Conservation (phyloP, 2,113 vertebrate genomes). For the Mystacornis crossleyi region DNA sequence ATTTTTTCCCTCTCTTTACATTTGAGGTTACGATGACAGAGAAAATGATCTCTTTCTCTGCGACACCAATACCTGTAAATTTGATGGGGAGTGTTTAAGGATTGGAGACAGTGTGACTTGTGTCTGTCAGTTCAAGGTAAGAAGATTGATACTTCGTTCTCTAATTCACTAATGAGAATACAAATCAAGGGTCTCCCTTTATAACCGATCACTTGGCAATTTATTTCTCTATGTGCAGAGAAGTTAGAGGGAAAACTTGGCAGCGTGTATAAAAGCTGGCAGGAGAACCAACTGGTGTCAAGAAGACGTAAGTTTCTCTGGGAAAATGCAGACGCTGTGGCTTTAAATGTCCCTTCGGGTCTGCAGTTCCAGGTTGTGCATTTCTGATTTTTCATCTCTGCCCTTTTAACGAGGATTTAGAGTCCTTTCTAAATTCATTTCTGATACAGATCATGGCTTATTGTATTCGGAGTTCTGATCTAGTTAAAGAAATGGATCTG, state of each 20-base stretch:
- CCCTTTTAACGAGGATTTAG: conserved; percentile 15
- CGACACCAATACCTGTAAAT: conserved; percentile 99
- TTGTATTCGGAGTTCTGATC: conserved; percentile 47
- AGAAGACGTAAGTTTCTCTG: conserved; percentile 50
- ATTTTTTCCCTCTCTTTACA: conserved; percentile 53
- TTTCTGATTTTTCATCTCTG: conserved; percentile 1
- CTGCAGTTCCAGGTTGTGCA: conserved; percentile 1
- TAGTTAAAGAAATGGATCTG: conserved; percentile 52
- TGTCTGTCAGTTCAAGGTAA: conserved; percentile 99
- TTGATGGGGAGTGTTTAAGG: conserved; percentile 95
- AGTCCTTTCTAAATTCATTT: conserved; percentile 42
- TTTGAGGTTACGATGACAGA: conserved; percentile 95
- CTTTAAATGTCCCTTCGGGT: conserved; percentile 23
- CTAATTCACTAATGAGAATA: conserved; percentile 57
- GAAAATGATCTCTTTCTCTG: conserved; percentile 98
- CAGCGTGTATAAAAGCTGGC: conserved; percentile 43
- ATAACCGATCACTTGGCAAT: conserved; percentile 50
- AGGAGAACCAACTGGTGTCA: conserved; percentile 69
- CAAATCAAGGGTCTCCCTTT: conserved; percentile 49
- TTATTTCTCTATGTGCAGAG: conserved; percentile 44
- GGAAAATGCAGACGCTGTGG: conserved; percentile 39
- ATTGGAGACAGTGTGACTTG: conserved; percentile 98
- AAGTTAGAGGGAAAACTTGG: conserved; percentile 62
- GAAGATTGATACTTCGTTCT: conserved; percentile 54
- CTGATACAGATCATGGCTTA: conserved; percentile 40